A percentile compares a stretch with the other conserved stretches of the same genome.
phyloP scores from a whole-genome alignment of 2,888 invertebrate genomes.

The Teinopalpus imperialis region DNA sequence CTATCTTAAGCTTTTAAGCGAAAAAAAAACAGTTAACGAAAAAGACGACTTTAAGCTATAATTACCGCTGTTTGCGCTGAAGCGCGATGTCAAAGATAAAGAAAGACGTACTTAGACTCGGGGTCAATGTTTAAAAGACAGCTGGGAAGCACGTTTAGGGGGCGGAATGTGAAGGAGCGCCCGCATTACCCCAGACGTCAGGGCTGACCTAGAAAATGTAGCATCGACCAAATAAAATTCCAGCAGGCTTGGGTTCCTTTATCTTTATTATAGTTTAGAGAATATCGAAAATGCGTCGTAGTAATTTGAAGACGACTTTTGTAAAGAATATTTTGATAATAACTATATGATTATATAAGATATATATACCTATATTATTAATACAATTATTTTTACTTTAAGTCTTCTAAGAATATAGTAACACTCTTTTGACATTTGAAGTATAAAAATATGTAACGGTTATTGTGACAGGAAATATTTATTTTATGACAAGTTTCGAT shows the following conservation, averaged over 20 bases:
- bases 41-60: slow-evolving; percentile 4
- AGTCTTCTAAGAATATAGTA: too few species aligned
- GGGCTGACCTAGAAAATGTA: slow-evolving; percentile 24
- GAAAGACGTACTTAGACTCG: slow-evolving; percentile 12
- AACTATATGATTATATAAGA: too few species aligned
- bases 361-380: too few species aligned
- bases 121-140: slow-evolving; percentile 25
- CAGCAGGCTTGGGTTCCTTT: slow-evolving; percentile 3
- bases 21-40: not conserved
- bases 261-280: slow-evolving; percentile 3
- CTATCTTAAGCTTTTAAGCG: too few species aligned
- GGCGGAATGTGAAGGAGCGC: slow-evolving; percentile 20
- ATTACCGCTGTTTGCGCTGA: slow-evolving; percentile 16
- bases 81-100: slow-evolving; percentile 13
- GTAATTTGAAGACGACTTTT: not conserved
- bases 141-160: slow-evolving; percentile 24
- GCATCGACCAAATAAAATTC: slow-evolving; percentile 27
- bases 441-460: not conserved
- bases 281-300: not conserved
- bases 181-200: slow-evolving; percentile 14
- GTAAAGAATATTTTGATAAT: not conserved
- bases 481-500: slow-evolving; percentile 19
- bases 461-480: slow-evolving; percentile 15
- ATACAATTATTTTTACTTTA: not conserved
- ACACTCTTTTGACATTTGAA: too few species aligned